Evolutionary conservation across 2,113 vertebrate genomes (phyloP).

Genomic region (Numida meleagris): DNA sequence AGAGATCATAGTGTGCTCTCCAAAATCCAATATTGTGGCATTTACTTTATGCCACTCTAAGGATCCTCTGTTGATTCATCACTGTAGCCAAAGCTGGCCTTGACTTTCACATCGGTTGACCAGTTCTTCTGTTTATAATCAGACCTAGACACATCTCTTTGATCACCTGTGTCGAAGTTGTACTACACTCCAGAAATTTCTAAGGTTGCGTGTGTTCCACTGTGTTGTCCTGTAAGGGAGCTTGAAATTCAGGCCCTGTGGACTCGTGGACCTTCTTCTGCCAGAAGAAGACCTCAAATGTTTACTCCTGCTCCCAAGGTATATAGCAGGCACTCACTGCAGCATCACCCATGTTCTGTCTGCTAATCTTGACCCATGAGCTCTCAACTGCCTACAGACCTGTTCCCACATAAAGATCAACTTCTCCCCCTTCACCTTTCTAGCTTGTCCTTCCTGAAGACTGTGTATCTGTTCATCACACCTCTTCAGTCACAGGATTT

Average conservation of each 20-base stretch:
- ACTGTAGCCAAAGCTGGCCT: not conserved
- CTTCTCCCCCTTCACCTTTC: not conserved
- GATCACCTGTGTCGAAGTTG: not conserved
- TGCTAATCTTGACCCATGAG: not conserved
- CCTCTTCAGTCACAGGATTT: not conserved
- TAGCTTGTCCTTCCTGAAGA: not conserved
- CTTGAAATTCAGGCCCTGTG: not conserved
- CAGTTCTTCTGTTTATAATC: not conserved
- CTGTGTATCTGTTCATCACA: not conserved
- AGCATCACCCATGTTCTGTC: not conserved
- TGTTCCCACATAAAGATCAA: not conserved
- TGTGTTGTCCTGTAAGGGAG: not conserved
- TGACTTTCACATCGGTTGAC: not conserved
- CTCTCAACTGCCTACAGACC: not conserved
- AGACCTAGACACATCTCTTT: not conserved
- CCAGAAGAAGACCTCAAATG: not conserved
- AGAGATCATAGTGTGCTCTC: not conserved
- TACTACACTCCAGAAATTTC: not conserved
- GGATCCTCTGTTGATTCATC: not conserved
- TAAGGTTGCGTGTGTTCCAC: not conserved
- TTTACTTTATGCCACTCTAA: not conserved
- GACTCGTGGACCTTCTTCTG: rapidly evolving
- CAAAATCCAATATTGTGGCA: not conserved
- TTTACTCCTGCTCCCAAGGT: not conserved
- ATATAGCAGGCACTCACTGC: not conserved